Evolutionary conservation across 2,797 vertebrate genomes (phyloP).

Genomic region (Rhinichthys osculus): DNA sequence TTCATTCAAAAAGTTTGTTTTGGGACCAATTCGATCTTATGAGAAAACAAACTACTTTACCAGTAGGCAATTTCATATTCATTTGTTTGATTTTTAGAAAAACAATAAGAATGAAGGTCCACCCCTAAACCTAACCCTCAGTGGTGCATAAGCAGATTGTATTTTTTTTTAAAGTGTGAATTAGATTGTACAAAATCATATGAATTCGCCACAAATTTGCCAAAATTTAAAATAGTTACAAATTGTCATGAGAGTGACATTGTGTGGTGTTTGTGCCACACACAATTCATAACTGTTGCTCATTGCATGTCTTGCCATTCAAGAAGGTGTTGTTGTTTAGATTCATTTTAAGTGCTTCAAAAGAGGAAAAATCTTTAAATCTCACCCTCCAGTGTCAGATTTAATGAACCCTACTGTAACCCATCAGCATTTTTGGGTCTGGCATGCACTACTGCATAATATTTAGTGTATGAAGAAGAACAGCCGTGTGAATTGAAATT

Average conservation of each 20-base stretch:
- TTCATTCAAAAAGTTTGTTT: not conserved
- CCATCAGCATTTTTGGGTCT: not conserved
- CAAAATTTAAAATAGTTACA: not conserved
- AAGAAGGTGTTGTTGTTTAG: too few species aligned
- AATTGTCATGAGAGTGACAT: too few species aligned
- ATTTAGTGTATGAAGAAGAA: not conserved
- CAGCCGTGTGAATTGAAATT: not conserved
- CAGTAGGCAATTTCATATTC: not conserved
- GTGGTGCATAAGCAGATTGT: not conserved
- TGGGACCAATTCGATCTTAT: not conserved
- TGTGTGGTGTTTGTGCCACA: too few species aligned
- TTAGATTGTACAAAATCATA: not conserved
- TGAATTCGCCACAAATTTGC: not conserved
- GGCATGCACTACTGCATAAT: not conserved
- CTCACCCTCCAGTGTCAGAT: not conserved
- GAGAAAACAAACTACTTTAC: not conserved
- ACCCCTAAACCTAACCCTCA: not conserved
- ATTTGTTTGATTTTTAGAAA: not conserved
- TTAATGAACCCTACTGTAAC: not conserved
- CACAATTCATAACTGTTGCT: too few species aligned
- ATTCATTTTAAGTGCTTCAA: too few species aligned
- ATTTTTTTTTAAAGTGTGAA: too few species aligned
- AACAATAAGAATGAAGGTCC: not conserved
- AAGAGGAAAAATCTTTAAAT: too few species aligned
- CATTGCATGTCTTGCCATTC: too few species aligned